These are phyloP conservation scores for Grammomys dolichurus DNA, from an alignment of 2,113 vertebrate species.

Conservation along the genomic window DNA sequence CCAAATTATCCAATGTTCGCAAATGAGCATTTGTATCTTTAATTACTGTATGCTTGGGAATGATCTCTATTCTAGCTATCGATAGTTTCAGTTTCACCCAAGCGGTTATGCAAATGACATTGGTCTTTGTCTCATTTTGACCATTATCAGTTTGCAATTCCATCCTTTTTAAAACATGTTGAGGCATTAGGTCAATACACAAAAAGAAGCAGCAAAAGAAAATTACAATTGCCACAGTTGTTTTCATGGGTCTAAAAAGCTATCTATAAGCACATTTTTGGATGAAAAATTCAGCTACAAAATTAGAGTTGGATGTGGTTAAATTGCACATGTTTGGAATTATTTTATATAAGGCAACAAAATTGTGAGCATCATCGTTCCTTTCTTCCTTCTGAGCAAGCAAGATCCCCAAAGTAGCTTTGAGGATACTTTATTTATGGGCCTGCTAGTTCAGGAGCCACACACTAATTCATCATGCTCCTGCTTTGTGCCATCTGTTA, in stretches of 20 bases:
- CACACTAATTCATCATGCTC: slow-evolving; percentile 86
- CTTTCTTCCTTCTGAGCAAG: slow-evolving; percentile 85
- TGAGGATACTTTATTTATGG: slow-evolving; percentile 88
- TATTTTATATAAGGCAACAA: slow-evolving; percentile 81
- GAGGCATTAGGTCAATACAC: slow-evolving; percentile 75
- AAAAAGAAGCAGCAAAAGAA: slow-evolving; percentile 73
- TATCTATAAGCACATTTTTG: slow-evolving; percentile 76
- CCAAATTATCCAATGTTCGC: slow-evolving; percentile 65
- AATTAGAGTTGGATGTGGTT: slow-evolving; percentile 79
- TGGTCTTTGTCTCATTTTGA: slow-evolving; percentile 61
- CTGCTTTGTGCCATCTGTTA: slow-evolving; percentile 87
- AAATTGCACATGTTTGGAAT: slow-evolving; percentile 83
- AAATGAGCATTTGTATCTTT: slow-evolving; percentile 51
- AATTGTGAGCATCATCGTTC: slow-evolving; percentile 80
- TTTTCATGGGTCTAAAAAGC: slow-evolving; percentile 76
- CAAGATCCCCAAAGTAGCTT: slow-evolving; percentile 83
- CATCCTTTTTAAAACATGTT: slow-evolving; percentile 73
- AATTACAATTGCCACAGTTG: slow-evolving; percentile 63
- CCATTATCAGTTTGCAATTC: slow-evolving; percentile 72
- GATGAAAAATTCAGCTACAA: slow-evolving; percentile 81
- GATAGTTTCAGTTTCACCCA: slow-evolving; percentile 64
- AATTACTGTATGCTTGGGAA: slow-evolving; percentile 68
- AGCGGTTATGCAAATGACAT: slow-evolving; percentile 61
- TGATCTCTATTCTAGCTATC: slow-evolving; percentile 57
- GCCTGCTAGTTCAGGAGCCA: slow-evolving; percentile 85